These are phyloP conservation scores for Embidobia sp. DNA, from an alignment of 2,888 invertebrate species.

Conservation along the genomic window DNA sequence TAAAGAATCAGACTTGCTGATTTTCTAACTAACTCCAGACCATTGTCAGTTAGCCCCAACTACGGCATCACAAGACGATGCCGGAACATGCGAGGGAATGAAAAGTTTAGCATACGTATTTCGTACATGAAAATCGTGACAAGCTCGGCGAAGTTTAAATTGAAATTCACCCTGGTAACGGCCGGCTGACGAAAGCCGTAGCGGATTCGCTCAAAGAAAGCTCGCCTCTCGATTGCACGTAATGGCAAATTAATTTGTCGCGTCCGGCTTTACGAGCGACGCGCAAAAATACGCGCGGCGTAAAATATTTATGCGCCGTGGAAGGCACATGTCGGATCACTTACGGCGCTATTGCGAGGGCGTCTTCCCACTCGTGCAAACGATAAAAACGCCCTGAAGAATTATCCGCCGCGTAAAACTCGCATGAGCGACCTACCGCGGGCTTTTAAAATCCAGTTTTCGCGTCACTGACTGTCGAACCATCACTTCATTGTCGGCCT, in stretches of 20 bases:
- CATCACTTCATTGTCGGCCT: constrained; percentile 43
- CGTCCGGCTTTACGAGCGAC: constrained; percentile 12
- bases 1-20: constrained; percentile 78
- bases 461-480: constrained; percentile 5
- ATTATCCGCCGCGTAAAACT: constrained; percentile 71
- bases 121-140: constrained; percentile 79
- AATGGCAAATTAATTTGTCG: constrained; percentile 25
- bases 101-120: constrained; percentile 79
- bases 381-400: constrained; percentile 73
- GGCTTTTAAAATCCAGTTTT: constrained; percentile 60
- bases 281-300: constrained; percentile 36
- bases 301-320: constrained; percentile 66
- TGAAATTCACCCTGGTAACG: constrained; percentile 72
- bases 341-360: constrained; percentile 66
- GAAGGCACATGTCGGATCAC: constrained; percentile 67
- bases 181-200: neutral
- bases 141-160: constrained; percentile 78
- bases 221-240: neutral
- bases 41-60: constrained; percentile 63
- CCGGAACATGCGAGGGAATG: constrained; percentile 59
- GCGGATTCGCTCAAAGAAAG: constrained; percentile 8
- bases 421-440: constrained; percentile 62
- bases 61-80: constrained; percentile 64
- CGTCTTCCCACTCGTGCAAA: constrained; percentile 66
- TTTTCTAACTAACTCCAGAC: constrained; percentile 70